These are phyloP conservation scores for Lycaena phlaeas DNA, from an alignment of 2,888 invertebrate species.

Conservation along the genomic window DNA sequence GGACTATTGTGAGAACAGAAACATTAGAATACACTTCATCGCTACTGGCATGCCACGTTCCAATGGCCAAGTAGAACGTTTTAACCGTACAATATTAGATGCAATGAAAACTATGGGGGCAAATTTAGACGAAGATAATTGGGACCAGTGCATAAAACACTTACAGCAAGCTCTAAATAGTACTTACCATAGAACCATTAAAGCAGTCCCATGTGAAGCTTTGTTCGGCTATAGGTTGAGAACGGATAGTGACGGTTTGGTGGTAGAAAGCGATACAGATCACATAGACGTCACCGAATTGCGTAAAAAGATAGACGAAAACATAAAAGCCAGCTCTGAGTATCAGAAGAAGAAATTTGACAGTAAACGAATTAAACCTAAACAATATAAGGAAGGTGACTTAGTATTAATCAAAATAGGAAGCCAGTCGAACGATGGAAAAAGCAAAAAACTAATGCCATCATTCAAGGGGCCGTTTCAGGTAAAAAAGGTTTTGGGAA, in stretches of 20 bases:
- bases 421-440: not conserved
- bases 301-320: not conserved
- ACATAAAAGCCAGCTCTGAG: not conserved
- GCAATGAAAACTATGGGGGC: conserved; percentile 21
- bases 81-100: conserved; percentile 25
- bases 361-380: not conserved
- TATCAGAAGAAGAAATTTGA: not conserved
- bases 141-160: conserved; percentile 24
- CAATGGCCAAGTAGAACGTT: conserved; percentile 26
- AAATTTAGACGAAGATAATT: conserved; percentile 14
- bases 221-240: conserved; percentile 19
- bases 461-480: conserved; percentile 1
- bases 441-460: conserved; percentile 2
- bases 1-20: not conserved
- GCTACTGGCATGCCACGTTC: conserved; percentile 23
- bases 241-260: not conserved
- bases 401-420: not conserved
- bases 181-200: conserved; percentile 21
- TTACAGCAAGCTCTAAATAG: conserved; percentile 28
- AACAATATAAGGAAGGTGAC: not conserved
- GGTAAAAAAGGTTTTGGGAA: not conserved
- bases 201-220: conserved; percentile 23
- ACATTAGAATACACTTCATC: not conserved
- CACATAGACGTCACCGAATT: not conserved
- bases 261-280: not conserved